Evolutionary conservation across 2,113 vertebrate genomes (phyloP), one percentile per base, ranked within the genome.

Genomic region (Corythoichthys haematopterus): DNA sequence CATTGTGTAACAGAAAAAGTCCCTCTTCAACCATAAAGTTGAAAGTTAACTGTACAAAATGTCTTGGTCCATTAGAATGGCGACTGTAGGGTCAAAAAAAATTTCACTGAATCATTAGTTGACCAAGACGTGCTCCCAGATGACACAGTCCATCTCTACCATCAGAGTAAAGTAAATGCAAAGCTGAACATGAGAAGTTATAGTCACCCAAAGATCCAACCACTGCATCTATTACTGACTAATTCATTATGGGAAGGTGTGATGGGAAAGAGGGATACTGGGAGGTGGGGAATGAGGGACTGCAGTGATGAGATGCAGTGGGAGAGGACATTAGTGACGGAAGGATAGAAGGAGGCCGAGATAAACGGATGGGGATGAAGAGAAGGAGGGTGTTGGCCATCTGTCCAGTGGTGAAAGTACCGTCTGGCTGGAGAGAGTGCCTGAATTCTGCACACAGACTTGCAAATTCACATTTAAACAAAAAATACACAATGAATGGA

Each of bases 361-460:
- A 84, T 72, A 80, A 79, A 84, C 78, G 80, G 82, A 86, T 72
- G 72, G 60, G 65, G 70, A 68, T 68, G 84, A 65, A 59, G 77
- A 76, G 82, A 78, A 81, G 79, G 80, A 83, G 85, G 85, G 86
- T 78, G 83, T 76, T 84, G 90, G 88, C 92, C 90, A 92, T 92
- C 91, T 92, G 90, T 91, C 92, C 91, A 90, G 90, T 89, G 90
- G 92, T 90, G 89, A 90, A 89, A 89, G 85, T 76, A 58, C 91
- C 91, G 88, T 90, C 92, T 92, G 91, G 90, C 80, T 86, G 62
- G 91, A 86, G 88, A 91, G 78, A 74, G 74, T 75, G 71, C 84
- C 60, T 58, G 59, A 87, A 81, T 85, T 85, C 81, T 82, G 81
- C 48, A 10, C 47, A 65, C 14, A 62, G 12, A 60, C 50, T 53